Conservation (phyloP, 2,797 vertebrate species). For the Diplodus puntazzo region DNA sequence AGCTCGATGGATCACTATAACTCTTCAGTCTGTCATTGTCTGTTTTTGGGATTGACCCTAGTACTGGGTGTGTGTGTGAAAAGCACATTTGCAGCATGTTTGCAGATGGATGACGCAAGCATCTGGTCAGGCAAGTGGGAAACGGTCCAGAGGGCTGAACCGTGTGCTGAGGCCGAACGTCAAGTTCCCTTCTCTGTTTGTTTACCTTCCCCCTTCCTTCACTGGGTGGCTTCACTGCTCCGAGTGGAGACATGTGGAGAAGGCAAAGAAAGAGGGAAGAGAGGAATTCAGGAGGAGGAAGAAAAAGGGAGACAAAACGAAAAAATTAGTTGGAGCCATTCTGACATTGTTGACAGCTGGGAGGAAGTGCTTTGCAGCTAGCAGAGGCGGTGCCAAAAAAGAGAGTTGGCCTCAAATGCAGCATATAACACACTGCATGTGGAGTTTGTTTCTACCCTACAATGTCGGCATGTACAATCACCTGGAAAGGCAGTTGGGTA, state of each 20-base stretch:
- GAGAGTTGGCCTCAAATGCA: constrained; percentile 12
- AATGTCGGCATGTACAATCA: background rate
- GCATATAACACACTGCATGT: background rate
- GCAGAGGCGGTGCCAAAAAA: constrained; percentile 19
- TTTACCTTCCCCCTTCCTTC: constrained; percentile 47
- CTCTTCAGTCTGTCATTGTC: background rate
- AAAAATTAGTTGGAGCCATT: constrained; percentile 5
- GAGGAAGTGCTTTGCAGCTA: constrained; percentile 45
- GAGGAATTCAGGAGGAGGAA: constrained; percentile 20
- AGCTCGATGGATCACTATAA: background rate
- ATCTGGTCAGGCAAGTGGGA: constrained; percentile 58
- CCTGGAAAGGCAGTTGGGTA: background rate
- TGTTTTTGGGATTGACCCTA: constrained; percentile 23
- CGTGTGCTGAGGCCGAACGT: constrained; percentile 42
- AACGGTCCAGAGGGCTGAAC: constrained; percentile 60
- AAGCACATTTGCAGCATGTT: constrained; percentile 58
- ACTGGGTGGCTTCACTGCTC: constrained; percentile 13
- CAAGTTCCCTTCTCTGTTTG: constrained; percentile 53
- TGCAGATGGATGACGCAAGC: constrained; percentile 63
- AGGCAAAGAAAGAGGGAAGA: background rate
- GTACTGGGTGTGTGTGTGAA: constrained; percentile 37
- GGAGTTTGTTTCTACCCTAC: background rate
- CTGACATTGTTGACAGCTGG: constrained; percentile 28
- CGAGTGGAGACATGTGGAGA: constrained; percentile 22
- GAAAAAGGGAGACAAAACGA: background rate